Conservation (phyloP, 1,140 invertebrate genomes). For the Diorhabda sublineata region DNA sequence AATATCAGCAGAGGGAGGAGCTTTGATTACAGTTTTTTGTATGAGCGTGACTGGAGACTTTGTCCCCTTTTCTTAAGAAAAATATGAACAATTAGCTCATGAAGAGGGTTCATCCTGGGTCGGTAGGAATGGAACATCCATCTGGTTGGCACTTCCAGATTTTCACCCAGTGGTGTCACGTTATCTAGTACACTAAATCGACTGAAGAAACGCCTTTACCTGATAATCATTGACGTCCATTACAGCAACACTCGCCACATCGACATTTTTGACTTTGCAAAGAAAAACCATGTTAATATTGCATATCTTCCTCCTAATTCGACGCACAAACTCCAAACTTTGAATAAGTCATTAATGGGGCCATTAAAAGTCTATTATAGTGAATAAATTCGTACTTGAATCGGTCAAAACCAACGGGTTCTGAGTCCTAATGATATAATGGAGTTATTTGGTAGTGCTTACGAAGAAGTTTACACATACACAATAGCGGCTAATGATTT, state of each 20-base stretch:
- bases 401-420: slow-evolving; percentile 26
- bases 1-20: too few species aligned
- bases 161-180: slow-evolving; percentile 35
- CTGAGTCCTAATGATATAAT: slow-evolving; percentile 31
- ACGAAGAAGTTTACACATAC: slow-evolving; percentile 31
- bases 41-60: too few species aligned
- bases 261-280: slow-evolving; percentile 29
- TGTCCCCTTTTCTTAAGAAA: too few species aligned
- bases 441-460: slow-evolving; percentile 37
- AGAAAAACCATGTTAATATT: slow-evolving; percentile 29
- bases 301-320: slow-evolving; percentile 13
- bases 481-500: slow-evolving; percentile 39
- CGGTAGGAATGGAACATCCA: not conserved
- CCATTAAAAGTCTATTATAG: slow-evolving; percentile 33
- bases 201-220: slow-evolving; percentile 34
- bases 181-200: slow-evolving; percentile 28
- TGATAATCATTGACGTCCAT: slow-evolving; percentile 37
- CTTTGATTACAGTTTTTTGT: too few species aligned
- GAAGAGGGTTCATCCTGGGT: too few species aligned
- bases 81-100: too few species aligned
- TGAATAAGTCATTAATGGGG: slow-evolving; percentile 37
- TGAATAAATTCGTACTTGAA: slow-evolving; percentile 26
- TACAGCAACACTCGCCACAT: slow-evolving; percentile 34
- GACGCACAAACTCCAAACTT: slow-evolving; percentile 14
- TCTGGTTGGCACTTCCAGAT: slow-evolving; percentile 39